These are phyloP conservation scores for Glaucopsyche alexis DNA, from an alignment of 2,888 invertebrate genomes.

Conservation along the genomic window DNA sequence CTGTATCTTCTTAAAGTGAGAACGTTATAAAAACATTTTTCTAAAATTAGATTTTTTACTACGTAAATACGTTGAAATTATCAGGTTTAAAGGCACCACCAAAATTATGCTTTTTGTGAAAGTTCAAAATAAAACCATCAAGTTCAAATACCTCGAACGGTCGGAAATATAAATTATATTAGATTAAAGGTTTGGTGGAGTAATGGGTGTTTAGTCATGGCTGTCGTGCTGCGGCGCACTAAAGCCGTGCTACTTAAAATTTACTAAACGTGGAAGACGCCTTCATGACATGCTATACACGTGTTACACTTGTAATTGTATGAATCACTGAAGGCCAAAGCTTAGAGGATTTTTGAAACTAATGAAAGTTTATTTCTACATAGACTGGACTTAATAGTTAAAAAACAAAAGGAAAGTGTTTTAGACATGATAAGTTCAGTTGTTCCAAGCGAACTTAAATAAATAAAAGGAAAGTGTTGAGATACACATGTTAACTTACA, in stretches of 20 bases:
- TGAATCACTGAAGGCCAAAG: not conserved
- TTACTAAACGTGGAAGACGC: constrained; percentile 59
- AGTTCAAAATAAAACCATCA: constrained; percentile 17
- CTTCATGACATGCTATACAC: constrained; percentile 51
- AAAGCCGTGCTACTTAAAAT: constrained; percentile 65
- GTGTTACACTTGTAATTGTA: not conserved
- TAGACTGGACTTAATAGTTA: not conserved
- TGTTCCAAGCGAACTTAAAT: too few relatives aligned
- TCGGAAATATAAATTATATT: constrained; percentile 69
- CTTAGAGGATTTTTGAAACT: not conserved
- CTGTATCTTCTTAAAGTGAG: too few relatives aligned
- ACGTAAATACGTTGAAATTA: not conserved
- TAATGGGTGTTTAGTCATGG: constrained; percentile 48
- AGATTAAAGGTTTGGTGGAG: constrained; percentile 56
- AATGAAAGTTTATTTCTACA: not conserved
- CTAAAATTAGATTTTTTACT: too few relatives aligned
- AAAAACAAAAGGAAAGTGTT: not conserved
- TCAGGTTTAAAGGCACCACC: not conserved
- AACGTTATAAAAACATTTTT: not conserved
- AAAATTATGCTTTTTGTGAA: not conserved
- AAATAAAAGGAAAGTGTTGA: not conserved
- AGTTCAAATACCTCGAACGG: constrained; percentile 56
- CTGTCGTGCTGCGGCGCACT: constrained; percentile 62
- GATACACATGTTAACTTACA: not conserved
- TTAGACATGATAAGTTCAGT: too few relatives aligned